Evolutionary conservation across 2,113 vertebrate species (phyloP), one percentile per base, ranked within the genome.

Genomic region (Carassius carassius): DNA sequence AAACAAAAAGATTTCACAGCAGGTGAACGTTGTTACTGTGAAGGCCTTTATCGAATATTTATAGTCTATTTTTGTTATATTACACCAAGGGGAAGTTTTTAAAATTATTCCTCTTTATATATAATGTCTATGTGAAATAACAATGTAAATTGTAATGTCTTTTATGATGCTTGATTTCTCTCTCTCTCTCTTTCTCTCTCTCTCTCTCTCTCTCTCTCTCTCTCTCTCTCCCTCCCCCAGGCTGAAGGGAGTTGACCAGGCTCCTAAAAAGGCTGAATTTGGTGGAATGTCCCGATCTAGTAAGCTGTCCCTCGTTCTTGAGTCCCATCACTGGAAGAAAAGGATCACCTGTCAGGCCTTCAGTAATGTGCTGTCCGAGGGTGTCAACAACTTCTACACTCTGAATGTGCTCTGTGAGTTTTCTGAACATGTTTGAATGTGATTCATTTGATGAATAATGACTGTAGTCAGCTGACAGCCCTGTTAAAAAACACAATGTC

Each of bases 341-440:
- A 90, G 91, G 44, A 91, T 95, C 81, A 92, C 94, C 81, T 96
- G 95, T 77, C 94, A 94, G 85, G 92, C 94, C 16, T 92, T 91
- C 90, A 95, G 90, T 86, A 60, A 88, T 10, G 86, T 86, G 77
- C 90, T 95, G 76, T 88, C 89, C 0, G 94, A 94, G 81, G 93
- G 91, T 0, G 85, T 92, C 70, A 95, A 91, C 89, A 95, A 90
- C 16, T 95, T 94, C 89, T 93, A 94, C 89, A 91, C 86, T 41
- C 93, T 96, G 63, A 87, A 90, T 60, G 90, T 96, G 72, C 93
- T 94, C 32, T 95, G 94, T 96, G 87, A 94, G 95, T 92, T 12
- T 13, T 29, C 4, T 17, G n/a, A 51, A 16, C 6, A 51, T 2
- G 9, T 74, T 21, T 41, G 1, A 9, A 72, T 72, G 3, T 32